Conservation (phyloP, 2,797 vertebrate species). For the Catharus ustulatus region DNA sequence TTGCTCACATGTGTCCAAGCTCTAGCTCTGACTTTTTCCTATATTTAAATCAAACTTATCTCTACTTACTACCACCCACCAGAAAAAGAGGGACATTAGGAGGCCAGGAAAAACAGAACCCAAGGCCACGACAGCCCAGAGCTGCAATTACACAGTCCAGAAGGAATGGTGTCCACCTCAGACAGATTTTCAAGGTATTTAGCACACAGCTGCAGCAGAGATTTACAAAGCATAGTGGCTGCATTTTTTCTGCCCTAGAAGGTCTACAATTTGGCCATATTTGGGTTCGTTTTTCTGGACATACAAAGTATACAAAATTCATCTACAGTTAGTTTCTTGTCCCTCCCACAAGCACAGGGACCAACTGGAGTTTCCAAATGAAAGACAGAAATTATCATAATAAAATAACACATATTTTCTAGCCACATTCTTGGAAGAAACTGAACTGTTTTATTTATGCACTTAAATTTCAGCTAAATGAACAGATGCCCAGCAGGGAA, state of each 20-base stretch:
- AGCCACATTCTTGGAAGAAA: constrained; percentile 21
- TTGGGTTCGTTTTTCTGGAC: not conserved
- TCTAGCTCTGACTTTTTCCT: not conserved
- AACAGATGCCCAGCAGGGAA: constrained; percentile 30
- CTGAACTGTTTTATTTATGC: constrained; percentile 19
- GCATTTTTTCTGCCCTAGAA: constrained; percentile 25
- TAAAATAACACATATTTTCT: constrained; percentile 43
- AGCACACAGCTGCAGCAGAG: not conserved
- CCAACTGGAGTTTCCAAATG: not conserved
- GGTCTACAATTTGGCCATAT: not conserved
- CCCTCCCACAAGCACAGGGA: not conserved
- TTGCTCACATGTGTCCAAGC: fast-evolving
- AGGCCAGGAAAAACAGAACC: not conserved
- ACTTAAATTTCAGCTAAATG: constrained; percentile 34
- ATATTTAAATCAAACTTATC: not conserved
- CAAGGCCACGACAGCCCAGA: not conserved
- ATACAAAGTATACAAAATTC: not conserved
- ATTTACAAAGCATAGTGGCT: not conserved
- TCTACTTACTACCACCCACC: not conserved
- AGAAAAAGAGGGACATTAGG: not conserved
- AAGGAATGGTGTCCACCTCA: not conserved
- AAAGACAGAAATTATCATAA: constrained; percentile 37
- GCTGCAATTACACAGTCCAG: not conserved
- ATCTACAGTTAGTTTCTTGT: not conserved
- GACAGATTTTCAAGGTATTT: constrained; percentile 6